Conservation (phyloP, 2,888 invertebrate genomes). For the Halictus quadricinctus region DNA sequence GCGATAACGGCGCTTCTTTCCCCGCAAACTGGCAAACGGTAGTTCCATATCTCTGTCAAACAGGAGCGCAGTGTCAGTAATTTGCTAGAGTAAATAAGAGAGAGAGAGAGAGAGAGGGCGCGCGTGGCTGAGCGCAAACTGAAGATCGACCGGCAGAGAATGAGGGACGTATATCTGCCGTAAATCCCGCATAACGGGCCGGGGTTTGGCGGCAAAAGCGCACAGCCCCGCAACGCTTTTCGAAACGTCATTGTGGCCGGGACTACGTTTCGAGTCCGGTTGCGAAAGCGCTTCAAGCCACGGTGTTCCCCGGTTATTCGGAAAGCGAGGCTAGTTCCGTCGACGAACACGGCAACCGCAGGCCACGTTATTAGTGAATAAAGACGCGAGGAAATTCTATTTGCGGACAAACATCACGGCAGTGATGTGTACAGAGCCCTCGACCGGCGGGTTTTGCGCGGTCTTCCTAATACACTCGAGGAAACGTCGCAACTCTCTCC, state of each 20-base stretch:
- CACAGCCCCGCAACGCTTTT: slow-evolving; percentile 22
- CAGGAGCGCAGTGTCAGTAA: slow-evolving; percentile 17
- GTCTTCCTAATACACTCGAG: slow-evolving; percentile 65
- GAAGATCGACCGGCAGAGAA: background rate
- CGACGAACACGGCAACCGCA: slow-evolving; percentile 43
- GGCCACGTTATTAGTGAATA: slow-evolving; percentile 70
- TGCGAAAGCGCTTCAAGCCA: slow-evolving; percentile 5
- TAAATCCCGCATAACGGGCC: slow-evolving; percentile 35
- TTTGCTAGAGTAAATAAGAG: slow-evolving; percentile 24
- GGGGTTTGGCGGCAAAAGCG: slow-evolving; percentile 24
- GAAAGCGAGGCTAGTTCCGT: slow-evolving; percentile 25
- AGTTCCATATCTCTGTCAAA: slow-evolving; percentile 22
- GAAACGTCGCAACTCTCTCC: slow-evolving; percentile 53
- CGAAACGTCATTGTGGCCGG: slow-evolving; percentile 44
- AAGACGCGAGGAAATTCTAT: slow-evolving; percentile 72
- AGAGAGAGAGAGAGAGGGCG: background rate
- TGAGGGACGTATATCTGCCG: slow-evolving; percentile 6
- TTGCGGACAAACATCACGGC: slow-evolving; percentile 67
- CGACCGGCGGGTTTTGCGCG: slow-evolving; percentile 60
- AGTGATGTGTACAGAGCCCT: slow-evolving; percentile 66
- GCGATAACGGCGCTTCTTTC: slow-evolving; percentile 15
- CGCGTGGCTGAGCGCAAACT: background rate
- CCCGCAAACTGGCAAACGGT: slow-evolving; percentile 23
- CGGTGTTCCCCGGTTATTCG: slow-evolving; percentile 10
- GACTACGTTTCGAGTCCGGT: background rate